Percentiles rank a stretch among this genome's conserved stretches.
Conservation (phyloP, 2,113 vertebrate genomes). For the Pelusios castaneus region DNA sequence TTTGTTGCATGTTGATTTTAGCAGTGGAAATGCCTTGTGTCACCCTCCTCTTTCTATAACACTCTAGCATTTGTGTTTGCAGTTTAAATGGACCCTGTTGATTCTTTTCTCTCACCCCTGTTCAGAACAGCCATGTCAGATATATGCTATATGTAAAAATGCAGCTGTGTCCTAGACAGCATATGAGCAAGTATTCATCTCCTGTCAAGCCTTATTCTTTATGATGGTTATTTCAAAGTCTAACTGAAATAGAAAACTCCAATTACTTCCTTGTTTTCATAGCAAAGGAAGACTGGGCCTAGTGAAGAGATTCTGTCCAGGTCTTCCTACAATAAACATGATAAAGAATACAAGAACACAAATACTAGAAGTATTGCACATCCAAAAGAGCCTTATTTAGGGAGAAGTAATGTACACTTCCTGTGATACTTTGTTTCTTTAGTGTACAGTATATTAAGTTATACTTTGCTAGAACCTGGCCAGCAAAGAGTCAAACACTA, state of each 20-base stretch:
- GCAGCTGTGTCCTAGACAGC: neutral
- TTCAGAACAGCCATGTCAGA: neutral
- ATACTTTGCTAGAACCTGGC: rapidly evolving
- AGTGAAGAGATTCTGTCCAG: neutral
- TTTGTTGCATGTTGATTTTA: neutral
- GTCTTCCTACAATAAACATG: neutral
- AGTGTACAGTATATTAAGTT: neutral
- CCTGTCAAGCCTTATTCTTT: neutral
- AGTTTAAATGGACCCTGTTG: neutral
- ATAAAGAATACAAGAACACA: rapidly evolving
- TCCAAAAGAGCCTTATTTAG: conserved; percentile 24
- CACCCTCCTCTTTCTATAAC: neutral
- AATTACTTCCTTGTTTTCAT: neutral
- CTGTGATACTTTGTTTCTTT: neutral
- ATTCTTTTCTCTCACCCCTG: conserved; percentile 43
- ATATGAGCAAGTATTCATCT: conserved; percentile 54
- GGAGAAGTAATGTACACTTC: neutral
- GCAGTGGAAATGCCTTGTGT: neutral
- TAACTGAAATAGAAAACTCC: neutral
- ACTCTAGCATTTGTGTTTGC: neutral
- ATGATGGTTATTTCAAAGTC: neutral
- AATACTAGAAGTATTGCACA: neutral
- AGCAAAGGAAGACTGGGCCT: neutral
- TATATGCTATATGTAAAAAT: neutral
- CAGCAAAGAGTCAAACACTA: neutral